phyloP scores from a whole-genome alignment of 2,888 invertebrate genomes.

The Drosophila flavopinicola region DNA sequence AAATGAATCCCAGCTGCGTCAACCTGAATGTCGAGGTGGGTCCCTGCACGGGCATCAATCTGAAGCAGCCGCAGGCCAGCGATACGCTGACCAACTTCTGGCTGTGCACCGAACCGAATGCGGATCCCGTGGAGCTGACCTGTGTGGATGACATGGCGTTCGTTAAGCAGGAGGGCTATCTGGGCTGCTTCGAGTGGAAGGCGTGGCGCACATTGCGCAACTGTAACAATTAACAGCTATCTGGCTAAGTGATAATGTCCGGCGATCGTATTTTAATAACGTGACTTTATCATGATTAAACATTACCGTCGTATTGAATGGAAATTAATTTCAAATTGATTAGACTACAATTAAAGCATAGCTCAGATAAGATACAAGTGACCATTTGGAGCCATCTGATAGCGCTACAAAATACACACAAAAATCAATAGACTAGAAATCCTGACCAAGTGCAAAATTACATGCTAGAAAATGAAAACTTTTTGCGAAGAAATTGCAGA shows the following conservation, averaged over 20 bases:
- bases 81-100: slow-evolving; percentile 35
- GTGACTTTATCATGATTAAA: slow-evolving; percentile 59
- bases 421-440: slow-evolving; percentile 27
- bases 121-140: slow-evolving; percentile 10
- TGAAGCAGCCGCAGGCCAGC: slow-evolving; percentile 47
- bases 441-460: slow-evolving; percentile 30
- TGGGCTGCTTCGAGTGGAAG: slow-evolving; percentile 59
- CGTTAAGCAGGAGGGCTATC: slow-evolving; percentile 40
- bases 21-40: slow-evolving; percentile 26
- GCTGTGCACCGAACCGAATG: slow-evolving; percentile 28
- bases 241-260: slow-evolving; percentile 9
- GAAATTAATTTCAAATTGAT: slow-evolving; percentile 63
- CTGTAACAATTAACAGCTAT: slow-evolving; percentile 30
- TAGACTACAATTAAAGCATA: slow-evolving; percentile 47
- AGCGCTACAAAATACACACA: neutral
- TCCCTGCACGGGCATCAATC: slow-evolving; percentile 42
- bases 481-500: slow-evolving; percentile 48
- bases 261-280: slow-evolving; percentile 47
- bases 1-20: slow-evolving; percentile 46
- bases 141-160: slow-evolving; percentile 42
- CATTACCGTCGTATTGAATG: slow-evolving; percentile 35
- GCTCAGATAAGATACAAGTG: slow-evolving; percentile 28
- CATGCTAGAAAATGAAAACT: slow-evolving; percentile 19
- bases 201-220: slow-evolving; percentile 49
- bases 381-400: slow-evolving; percentile 5